Evolutionary conservation across 2,888 invertebrate species (phyloP), one percentile per base, ranked within the genome.

Genomic region (Rhaphigaster nebulosa): DNA sequence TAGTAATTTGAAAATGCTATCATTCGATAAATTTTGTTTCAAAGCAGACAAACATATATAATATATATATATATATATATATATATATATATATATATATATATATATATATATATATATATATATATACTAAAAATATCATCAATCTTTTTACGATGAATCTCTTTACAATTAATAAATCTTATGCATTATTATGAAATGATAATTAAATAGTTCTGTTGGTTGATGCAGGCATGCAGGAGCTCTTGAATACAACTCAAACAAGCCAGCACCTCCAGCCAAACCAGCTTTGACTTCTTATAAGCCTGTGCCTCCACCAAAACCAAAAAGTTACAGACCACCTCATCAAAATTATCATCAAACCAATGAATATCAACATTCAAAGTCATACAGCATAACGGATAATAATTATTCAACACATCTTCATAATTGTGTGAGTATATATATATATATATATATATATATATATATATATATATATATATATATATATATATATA

Each of bases 251-350:
- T 93, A 93, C 91, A 92, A 92, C 87, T 92, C 92, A 76, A 93
- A 92, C 91, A 93, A 93, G 92, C 93, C 93, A 70, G 91, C 93
- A 65, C 93, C 93, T 65, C 93, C 93, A 50, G 92, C 92, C 52
- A 93, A 93, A 91, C 91, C 93, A 94, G 93, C 93, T 90, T 93
- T 93, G 26, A 93, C 93, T 41, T 94, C 95, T 2, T 98, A 98
- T 94, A 98, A 98, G 94, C 98, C 98, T 0, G 96, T 98, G 90
- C 98, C 98, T 76, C 98, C 98, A 52, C 98, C 98, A 18, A 98
- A 98, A 93, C 98, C 98, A 87, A 98, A 98, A 93, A 98, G 98
- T 94, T 98, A 98, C 94, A 96, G 97, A 84, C 97, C 98, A 65
- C 96, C 96, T 0, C 94, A 95, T 91, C 93, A 92, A 91, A 91